A percentile compares a stretch with the other conserved stretches of the same genome.
phyloP scores from a whole-genome alignment of 2,888 invertebrate species.

The Crematogaster levior region DNA sequence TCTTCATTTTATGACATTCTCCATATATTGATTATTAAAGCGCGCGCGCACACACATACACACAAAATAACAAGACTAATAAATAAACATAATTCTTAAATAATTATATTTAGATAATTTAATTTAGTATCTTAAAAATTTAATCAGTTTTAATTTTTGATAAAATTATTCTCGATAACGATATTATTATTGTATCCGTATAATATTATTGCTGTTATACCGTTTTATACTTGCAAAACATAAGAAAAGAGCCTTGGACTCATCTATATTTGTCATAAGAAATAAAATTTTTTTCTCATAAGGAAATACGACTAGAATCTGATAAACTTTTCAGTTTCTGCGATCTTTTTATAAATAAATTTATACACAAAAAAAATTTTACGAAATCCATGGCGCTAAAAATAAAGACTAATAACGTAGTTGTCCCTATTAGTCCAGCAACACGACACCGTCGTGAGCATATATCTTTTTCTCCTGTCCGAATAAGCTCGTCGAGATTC shows the following conservation, averaged over 20 bases:
- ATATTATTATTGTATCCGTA: background rate
- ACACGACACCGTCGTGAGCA: background rate
- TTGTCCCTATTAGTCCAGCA: background rate
- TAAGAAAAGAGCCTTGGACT: too few relatives aligned
- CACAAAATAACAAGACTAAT: background rate
- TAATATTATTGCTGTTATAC: background rate
- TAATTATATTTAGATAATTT: too few relatives aligned
- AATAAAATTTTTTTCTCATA: background rate
- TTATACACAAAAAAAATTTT: background rate
- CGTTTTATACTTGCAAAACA: background rate
- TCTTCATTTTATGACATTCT: background rate
- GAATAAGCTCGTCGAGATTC: slow-evolving; percentile 21
- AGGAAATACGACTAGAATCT: background rate
- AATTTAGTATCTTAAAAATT: background rate
- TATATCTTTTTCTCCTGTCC: slow-evolving; percentile 12
- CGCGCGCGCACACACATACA: too few relatives aligned
- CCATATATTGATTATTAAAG: too few relatives aligned
- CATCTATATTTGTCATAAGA: too few relatives aligned
- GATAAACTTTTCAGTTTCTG: background rate
- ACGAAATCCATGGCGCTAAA: background rate
- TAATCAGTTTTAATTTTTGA: background rate
- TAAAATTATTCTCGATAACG: background rate
- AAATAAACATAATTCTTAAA: too few relatives aligned
- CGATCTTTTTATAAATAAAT: background rate
- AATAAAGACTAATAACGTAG: background rate